Percentiles rank a stretch among this genome's conserved stretches.
phyloP scores from a whole-genome alignment of 2,797 vertebrate genomes.

The Parauchenoglanis ngamensis region DNA sequence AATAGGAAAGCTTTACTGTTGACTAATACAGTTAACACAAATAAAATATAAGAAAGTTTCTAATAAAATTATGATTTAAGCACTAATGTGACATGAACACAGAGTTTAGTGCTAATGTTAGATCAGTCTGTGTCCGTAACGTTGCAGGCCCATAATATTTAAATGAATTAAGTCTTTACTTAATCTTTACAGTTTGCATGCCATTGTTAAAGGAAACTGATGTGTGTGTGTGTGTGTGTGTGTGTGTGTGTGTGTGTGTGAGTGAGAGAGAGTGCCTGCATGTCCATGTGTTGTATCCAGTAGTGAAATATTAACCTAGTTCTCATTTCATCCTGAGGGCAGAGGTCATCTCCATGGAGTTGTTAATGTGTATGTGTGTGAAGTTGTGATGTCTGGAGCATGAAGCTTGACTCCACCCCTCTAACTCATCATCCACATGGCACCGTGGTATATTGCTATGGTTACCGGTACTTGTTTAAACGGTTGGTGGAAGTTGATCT shows the following conservation, averaged over 20 bases:
- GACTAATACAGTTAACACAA: not conserved
- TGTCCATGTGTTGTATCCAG: constrained; percentile 23
- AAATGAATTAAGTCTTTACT: not conserved
- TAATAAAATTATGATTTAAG: not conserved
- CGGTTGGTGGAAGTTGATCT: constrained; percentile 8
- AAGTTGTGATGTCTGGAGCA: constrained; percentile 41
- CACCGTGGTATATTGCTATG: constrained; percentile 46
- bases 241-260: not conserved
- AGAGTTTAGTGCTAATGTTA: not conserved
- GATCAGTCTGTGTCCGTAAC: not conserved
- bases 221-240: not conserved
- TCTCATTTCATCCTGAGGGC: constrained; percentile 36
- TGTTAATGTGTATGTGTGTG: constrained; percentile 50
- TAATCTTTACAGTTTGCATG: not conserved
- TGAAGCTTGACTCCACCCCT: constrained; percentile 10
- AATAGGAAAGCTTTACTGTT: not conserved
- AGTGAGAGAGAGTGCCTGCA: not conserved
- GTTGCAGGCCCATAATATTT: not conserved
- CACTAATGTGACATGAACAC: not conserved
- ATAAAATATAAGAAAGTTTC: not conserved
- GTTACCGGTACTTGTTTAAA: constrained; percentile 41
- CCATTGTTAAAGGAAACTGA: not conserved
- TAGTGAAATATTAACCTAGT: constrained; percentile 35
- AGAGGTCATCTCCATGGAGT: constrained; percentile 47
- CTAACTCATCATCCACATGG: constrained; percentile 38